Evolutionary conservation across 2,113 vertebrate species (phyloP).

Genomic region (Crotalus horridus): DNA sequence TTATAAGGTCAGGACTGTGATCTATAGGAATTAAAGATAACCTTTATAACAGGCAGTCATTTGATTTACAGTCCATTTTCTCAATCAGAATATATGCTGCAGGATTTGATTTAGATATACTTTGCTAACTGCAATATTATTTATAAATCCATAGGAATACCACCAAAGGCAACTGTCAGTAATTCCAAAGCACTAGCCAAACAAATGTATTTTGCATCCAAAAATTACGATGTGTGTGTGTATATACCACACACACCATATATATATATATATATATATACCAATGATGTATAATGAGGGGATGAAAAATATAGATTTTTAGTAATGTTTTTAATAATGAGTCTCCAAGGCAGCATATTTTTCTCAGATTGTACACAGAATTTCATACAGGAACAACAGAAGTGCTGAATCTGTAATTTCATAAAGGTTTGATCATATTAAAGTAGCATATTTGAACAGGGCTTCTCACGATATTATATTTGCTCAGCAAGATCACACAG

Average conservation of each 20-base stretch:
- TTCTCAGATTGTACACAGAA: neutral
- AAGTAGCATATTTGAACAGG: constrained; percentile 51
- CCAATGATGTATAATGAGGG: neutral
- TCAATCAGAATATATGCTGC: neutral
- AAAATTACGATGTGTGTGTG: neutral
- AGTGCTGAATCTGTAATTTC: constrained; percentile 59
- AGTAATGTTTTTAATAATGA: constrained; percentile 29
- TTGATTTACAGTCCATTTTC: neutral
- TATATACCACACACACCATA: too few relatives aligned
- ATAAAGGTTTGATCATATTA: constrained; percentile 16
- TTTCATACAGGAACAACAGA: constrained; percentile 36
- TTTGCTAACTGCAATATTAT: neutral
- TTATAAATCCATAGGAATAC: neutral
- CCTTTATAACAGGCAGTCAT: neutral
- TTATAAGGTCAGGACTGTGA: neutral
- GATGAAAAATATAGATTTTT: constrained; percentile 45
- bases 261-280: constrained; percentile 33
- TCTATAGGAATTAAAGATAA: neutral
- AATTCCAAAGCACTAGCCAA: constrained; percentile 37
- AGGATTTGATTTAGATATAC: too few relatives aligned
- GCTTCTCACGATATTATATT: constrained; percentile 44
- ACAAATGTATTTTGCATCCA: constrained; percentile 51
- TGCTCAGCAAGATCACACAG: constrained; percentile 45
- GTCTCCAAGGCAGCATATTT: constrained; percentile 41
- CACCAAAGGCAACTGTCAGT: neutral